Evolutionary conservation across 2,113 vertebrate species (phyloP).

Genomic region (Australoheros scitulus): DNA sequence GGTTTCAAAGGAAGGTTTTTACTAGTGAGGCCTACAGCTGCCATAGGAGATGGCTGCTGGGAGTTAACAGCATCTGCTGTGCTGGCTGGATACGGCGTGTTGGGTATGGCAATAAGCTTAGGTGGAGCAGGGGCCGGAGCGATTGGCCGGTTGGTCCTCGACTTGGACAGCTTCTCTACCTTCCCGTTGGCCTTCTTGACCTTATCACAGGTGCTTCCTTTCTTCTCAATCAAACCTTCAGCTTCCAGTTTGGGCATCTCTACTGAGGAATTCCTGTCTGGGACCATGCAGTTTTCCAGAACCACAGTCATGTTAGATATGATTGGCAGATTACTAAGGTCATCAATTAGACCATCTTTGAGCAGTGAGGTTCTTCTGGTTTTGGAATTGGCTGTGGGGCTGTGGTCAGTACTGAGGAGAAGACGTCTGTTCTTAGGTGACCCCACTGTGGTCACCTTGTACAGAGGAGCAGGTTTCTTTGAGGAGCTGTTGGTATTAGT

Average conservation of each 20-base stretch:
- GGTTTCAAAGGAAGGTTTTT: constrained; percentile 94
- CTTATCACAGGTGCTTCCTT: constrained; percentile 82
- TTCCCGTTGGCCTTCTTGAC: constrained; percentile 89
- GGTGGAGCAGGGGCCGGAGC: constrained; percentile 93
- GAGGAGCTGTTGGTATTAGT: constrained; percentile 61
- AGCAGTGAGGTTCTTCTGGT: constrained; percentile 89
- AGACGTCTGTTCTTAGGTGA: constrained; percentile 91
- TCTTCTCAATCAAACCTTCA: constrained; percentile 95
- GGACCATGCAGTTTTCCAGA: constrained; percentile 89
- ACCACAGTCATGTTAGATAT: constrained; percentile 96
- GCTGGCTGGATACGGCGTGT: constrained; percentile 84
- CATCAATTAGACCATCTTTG: constrained; percentile 88
- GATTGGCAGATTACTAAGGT: constrained; percentile 90
- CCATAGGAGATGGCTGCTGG: constrained; percentile 85
- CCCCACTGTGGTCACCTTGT: constrained; percentile 84
- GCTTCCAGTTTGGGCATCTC: constrained; percentile 99
- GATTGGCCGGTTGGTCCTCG: constrained; percentile 90
- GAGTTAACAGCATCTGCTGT: constrained; percentile 80
- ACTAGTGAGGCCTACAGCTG: constrained; percentile 89
- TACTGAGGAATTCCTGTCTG: constrained; percentile 83
- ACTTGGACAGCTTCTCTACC: constrained; percentile 92
- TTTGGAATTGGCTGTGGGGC: constrained; percentile 84
- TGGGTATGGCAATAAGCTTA: constrained; percentile 95
- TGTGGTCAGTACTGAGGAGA: constrained; percentile 84
- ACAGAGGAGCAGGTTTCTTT: constrained; percentile 87